A percentile compares a stretch with the other conserved stretches of the same genome.
Conservation (phyloP, 2,113 vertebrate species). For the Otolemur garnettii region DNA sequence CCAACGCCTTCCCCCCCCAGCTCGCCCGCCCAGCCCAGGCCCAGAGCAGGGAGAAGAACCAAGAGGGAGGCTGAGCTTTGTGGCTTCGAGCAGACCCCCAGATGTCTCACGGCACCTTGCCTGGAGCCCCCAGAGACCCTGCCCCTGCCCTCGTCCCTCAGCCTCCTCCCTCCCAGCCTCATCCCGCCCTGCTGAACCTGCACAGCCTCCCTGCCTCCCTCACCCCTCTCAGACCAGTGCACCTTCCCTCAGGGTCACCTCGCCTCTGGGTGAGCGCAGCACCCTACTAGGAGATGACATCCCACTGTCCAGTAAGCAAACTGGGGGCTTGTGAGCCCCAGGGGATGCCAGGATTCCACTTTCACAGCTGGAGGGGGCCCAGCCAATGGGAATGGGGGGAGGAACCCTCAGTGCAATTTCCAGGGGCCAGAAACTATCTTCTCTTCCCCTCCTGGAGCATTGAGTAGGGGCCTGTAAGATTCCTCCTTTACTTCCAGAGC, state of each 20-base stretch:
- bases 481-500: background rate
- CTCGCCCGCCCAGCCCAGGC: no score
- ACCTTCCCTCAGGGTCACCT: background rate
- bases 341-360: background rate
- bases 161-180: background rate
- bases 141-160: background rate
- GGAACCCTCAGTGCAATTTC: no score
- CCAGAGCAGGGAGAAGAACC: no score
- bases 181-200: no score
- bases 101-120: no score
- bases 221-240: background rate
- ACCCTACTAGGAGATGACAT: background rate
- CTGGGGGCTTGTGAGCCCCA: background rate
- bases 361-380: background rate
- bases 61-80: no score
- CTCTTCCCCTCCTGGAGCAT: background rate
- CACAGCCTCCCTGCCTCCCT: background rate
- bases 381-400: background rate
- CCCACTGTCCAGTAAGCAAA: background rate
- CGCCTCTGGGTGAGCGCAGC: background rate
- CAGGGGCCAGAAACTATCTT: background rate
- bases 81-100: no score
- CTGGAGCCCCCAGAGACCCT: no score
- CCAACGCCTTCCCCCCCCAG: no score
- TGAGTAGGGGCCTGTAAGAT: background rate